These are phyloP conservation scores for Lydus trimaculatus DNA, from an alignment of 2,888 invertebrate genomes.

Conservation along the genomic window DNA sequence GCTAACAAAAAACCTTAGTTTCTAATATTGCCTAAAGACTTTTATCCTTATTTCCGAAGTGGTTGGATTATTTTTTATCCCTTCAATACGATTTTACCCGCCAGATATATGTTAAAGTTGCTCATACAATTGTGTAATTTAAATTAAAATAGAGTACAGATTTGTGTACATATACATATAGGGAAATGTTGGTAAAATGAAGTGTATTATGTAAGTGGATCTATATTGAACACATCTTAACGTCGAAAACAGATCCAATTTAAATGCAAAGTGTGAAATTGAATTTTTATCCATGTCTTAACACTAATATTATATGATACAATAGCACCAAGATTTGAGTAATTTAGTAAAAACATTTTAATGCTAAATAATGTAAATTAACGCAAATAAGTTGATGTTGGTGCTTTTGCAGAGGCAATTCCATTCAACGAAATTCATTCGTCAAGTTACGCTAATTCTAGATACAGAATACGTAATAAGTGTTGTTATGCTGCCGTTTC, in stretches of 20 bases:
- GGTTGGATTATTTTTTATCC: background rate
- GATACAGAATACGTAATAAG: constrained; percentile 30
- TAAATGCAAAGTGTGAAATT: constrained; percentile 32
- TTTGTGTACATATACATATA: constrained; percentile 14
- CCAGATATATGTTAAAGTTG: background rate
- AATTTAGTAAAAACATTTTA: constrained; percentile 41
- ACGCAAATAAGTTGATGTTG: constrained; percentile 46
- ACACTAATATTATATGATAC: constrained; percentile 36
- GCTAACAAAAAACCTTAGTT: background rate
- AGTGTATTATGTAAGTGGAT: constrained; percentile 14
- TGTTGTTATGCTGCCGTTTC: constrained; percentile 7
- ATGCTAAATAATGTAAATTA: constrained; percentile 48
- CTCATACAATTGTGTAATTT: background rate
- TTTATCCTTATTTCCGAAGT: background rate
- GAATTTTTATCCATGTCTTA: constrained; percentile 31
- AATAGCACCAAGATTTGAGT: constrained; percentile 41
- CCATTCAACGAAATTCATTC: constrained; percentile 39
- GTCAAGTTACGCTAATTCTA: constrained; percentile 31
- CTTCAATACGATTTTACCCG: background rate
- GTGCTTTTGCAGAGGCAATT: constrained; percentile 38
- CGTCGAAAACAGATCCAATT: constrained; percentile 24
- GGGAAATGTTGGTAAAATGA: background rate
- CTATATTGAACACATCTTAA: constrained; percentile 14
- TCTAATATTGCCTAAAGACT: background rate
- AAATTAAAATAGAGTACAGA: background rate